Percentiles rank a stretch among this genome's conserved stretches.
Evolutionary conservation across 64 coral and sea anemone genomes (phyloP).

Genomic region (Dendronephthya gigantea): DNA sequence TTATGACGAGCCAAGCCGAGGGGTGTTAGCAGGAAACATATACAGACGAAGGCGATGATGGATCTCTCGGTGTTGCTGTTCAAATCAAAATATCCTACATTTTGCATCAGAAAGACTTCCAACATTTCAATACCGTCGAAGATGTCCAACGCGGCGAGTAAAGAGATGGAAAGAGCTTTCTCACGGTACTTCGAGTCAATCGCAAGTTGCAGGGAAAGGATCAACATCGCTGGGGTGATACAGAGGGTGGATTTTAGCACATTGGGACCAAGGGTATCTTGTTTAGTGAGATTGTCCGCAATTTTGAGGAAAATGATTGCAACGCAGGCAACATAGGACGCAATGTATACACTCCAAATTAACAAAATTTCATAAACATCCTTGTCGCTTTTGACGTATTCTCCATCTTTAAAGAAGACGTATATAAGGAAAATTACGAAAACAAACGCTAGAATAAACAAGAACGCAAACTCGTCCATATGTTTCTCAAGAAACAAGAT

Average conservation of each 20-base stretch:
- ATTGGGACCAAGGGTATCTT: not conserved
- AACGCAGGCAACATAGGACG: not conserved
- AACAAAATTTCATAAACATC: not conserved
- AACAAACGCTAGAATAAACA: not conserved
- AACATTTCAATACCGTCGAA: slow-evolving; percentile 13
- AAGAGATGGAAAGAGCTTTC: not conserved
- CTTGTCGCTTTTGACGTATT: not conserved
- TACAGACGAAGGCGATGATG: not conserved
- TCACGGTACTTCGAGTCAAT: not conserved
- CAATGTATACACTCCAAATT: not conserved
- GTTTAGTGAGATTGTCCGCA: not conserved
- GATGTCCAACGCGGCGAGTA: not conserved
- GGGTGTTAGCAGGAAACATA: not conserved
- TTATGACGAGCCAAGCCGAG: not conserved
- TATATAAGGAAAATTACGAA: not conserved
- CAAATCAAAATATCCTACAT: too few species aligned
- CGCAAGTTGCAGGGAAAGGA: not conserved
- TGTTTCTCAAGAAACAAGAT: not conserved
- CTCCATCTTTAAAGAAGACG: not conserved
- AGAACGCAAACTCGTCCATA: not conserved
- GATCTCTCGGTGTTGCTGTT: not conserved
- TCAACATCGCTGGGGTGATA: not conserved
- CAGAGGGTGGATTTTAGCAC: not conserved
- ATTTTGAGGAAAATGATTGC: not conserved
- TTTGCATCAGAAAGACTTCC: not conserved